Conservation (phyloP, 2,888 invertebrate genomes). For the Schrankia costaestrigalis region DNA sequence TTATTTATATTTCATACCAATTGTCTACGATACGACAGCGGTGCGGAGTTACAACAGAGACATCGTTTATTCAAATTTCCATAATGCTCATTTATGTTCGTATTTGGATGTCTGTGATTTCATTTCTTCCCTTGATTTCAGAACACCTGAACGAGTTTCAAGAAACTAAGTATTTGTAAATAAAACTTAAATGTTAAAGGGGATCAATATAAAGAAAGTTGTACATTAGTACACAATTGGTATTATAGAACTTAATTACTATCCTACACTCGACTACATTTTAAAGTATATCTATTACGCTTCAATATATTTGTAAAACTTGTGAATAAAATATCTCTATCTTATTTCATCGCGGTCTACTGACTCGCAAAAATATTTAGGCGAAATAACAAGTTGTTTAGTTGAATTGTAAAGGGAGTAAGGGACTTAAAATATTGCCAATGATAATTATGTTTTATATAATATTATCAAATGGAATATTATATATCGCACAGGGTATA, state of each 20-base stretch:
- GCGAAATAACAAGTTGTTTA: constrained; percentile 59
- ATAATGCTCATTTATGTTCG: constrained; percentile 23
- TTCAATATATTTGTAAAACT: constrained; percentile 47
- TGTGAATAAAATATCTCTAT: constrained; percentile 50
- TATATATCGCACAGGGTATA: constrained; percentile 76
- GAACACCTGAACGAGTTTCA: constrained; percentile 52
- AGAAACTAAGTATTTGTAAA: constrained; percentile 70
- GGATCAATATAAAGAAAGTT: constrained; percentile 78
- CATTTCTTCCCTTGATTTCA: constrained; percentile 46
- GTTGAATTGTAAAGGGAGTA: constrained; percentile 66
- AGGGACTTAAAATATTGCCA: constrained; percentile 70
- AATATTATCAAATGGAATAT: constrained; percentile 66
- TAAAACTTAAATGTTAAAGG: constrained; percentile 76
- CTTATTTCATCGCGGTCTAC: constrained; percentile 39
- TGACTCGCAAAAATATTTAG: constrained; percentile 49
- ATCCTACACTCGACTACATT: constrained; percentile 54
- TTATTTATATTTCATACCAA: constrained; percentile 53
- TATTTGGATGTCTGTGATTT: constrained; percentile 28
- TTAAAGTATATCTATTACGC: constrained; percentile 54
- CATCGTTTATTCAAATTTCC: constrained; percentile 17
- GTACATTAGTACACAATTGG: constrained; percentile 76
- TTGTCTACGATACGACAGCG: constrained; percentile 52
- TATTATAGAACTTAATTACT: constrained; percentile 72
- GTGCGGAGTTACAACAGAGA: constrained; percentile 25
- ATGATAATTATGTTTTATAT: constrained; percentile 65